These are phyloP conservation scores for Tenthredo scrophulariae DNA, from an alignment of 2,888 invertebrate genomes.

Conservation along the genomic window DNA sequence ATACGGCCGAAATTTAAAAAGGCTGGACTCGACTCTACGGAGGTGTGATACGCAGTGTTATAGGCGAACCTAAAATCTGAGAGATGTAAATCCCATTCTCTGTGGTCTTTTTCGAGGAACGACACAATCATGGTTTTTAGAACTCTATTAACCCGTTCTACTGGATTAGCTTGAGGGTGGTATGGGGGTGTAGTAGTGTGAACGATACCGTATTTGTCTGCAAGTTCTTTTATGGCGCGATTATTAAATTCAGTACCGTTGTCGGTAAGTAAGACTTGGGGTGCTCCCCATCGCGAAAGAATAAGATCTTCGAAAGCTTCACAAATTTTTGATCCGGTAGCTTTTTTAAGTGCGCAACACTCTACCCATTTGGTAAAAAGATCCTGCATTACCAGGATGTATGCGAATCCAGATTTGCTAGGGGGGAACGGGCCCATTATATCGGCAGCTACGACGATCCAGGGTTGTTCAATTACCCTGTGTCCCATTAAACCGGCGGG, in stretches of 20 bases:
- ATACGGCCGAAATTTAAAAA: slow-evolving; percentile 61
- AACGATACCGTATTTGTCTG: too few relatives aligned
- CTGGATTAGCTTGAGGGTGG: slow-evolving; percentile 61
- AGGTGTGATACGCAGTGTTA: slow-evolving; percentile 57
- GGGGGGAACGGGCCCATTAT: slow-evolving; percentile 61
- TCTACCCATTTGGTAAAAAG: slow-evolving; percentile 60
- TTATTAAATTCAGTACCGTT: too few relatives aligned
- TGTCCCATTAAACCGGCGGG: slow-evolving; percentile 58
- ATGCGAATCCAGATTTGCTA: slow-evolving; percentile 54
- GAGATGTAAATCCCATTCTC: slow-evolving; percentile 57
- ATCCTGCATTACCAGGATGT: slow-evolving; percentile 60
- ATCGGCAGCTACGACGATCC: slow-evolving; percentile 58
- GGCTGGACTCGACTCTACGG: too few relatives aligned
- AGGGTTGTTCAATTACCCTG: slow-evolving; percentile 53
- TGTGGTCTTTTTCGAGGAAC: slow-evolving; percentile 57
- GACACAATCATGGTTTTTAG: not conserved
- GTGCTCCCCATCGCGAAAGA: slow-evolving; percentile 10
- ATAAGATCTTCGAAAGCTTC: slow-evolving; percentile 54
- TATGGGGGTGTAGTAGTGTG: too few relatives aligned
- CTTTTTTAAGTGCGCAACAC: slow-evolving; percentile 55
- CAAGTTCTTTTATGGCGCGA: too few relatives aligned
- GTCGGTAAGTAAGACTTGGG: too few relatives aligned
- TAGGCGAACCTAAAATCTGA: slow-evolving; percentile 57
- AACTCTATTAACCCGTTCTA: slow-evolving; percentile 58
- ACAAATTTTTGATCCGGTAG: slow-evolving; percentile 54